phyloP scores from a whole-genome alignment of 2,113 vertebrate genomes.

The Callipepla squamata region DNA sequence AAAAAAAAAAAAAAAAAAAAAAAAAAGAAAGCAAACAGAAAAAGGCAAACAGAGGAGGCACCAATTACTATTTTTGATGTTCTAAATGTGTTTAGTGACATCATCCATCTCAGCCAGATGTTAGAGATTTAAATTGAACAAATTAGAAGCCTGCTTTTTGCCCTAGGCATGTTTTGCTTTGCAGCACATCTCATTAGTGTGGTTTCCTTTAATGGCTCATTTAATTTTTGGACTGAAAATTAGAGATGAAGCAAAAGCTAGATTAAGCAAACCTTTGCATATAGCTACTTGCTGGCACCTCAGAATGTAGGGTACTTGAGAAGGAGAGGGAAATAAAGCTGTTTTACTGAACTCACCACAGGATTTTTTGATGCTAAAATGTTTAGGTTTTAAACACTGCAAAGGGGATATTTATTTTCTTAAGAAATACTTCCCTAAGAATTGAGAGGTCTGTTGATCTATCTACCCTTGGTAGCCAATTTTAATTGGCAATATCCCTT shows the following conservation, averaged over 20 bases:
- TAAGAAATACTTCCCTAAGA: slow-evolving; percentile 46
- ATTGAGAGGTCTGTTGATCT: not conserved
- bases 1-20: not conserved
- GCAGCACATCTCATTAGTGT: not conserved
- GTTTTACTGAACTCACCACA: slow-evolving; percentile 8
- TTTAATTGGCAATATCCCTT: slow-evolving; percentile 59
- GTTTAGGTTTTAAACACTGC: not conserved
- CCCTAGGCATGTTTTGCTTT: slow-evolving; percentile 14
- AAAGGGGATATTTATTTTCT: slow-evolving; percentile 44
- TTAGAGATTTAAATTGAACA: slow-evolving; percentile 4
- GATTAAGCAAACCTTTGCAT: slow-evolving; percentile 33
- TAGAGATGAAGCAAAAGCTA: slow-evolving; percentile 29
- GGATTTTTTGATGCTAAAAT: not conserved
- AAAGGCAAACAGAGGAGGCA: not conserved
- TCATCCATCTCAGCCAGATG: slow-evolving; percentile 47
- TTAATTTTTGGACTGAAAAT: slow-evolving; percentile 5
- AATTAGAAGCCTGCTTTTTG: slow-evolving; percentile 48
- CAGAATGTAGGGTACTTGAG: not conserved
- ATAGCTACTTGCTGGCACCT: not conserved
- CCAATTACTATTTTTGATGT: slow-evolving; percentile 31
- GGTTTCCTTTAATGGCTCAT: slow-evolving; percentile 36
- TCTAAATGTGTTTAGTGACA: slow-evolving; percentile 4
- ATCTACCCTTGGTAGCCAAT: not conserved
- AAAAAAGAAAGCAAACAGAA: not conserved
- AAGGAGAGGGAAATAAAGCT: not conserved